Conservation (phyloP, 2,888 invertebrate species). For the Iselma pallidipennis region DNA sequence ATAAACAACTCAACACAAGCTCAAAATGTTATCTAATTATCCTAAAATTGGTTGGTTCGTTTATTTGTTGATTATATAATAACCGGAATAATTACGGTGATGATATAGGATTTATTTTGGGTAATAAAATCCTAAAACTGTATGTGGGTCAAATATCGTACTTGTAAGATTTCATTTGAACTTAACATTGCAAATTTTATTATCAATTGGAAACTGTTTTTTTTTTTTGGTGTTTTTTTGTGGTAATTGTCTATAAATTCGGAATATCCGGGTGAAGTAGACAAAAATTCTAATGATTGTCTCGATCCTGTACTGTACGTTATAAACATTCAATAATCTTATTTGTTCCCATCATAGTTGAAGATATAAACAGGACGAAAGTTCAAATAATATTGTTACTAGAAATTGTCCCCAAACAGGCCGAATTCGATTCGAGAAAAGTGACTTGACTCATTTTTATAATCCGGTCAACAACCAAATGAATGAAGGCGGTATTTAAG, state of each 20-base stretch:
- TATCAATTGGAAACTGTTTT: too few relatives aligned
- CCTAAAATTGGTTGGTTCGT: not conserved
- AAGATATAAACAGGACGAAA: conserved; percentile 18
- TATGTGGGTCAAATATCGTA: too few relatives aligned
- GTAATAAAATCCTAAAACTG: too few relatives aligned
- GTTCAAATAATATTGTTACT: conserved; percentile 10
- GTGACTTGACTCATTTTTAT: not conserved
- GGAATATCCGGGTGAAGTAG: not conserved
- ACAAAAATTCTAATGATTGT: not conserved
- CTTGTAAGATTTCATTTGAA: too few relatives aligned
- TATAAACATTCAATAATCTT: conserved; percentile 16
- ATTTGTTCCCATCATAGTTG: conserved; percentile 10
- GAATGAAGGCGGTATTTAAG: not conserved
- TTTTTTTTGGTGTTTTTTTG: too few relatives aligned
- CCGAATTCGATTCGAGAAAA: not conserved
- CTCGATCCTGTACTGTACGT: not conserved
- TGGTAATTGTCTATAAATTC: too few relatives aligned
- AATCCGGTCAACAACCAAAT: not conserved
- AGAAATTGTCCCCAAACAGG: not conserved
- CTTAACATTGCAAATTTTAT: too few relatives aligned
- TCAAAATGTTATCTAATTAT: not conserved
- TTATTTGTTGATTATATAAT: not conserved
- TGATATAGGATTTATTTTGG: too few relatives aligned
- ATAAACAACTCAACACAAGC: conserved; percentile 13
- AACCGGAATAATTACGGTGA: not conserved